Evolutionary conservation across 2,888 invertebrate genomes (phyloP), one percentile per base, ranked within the genome.

Genomic region (Drosophila phalerata): DNA sequence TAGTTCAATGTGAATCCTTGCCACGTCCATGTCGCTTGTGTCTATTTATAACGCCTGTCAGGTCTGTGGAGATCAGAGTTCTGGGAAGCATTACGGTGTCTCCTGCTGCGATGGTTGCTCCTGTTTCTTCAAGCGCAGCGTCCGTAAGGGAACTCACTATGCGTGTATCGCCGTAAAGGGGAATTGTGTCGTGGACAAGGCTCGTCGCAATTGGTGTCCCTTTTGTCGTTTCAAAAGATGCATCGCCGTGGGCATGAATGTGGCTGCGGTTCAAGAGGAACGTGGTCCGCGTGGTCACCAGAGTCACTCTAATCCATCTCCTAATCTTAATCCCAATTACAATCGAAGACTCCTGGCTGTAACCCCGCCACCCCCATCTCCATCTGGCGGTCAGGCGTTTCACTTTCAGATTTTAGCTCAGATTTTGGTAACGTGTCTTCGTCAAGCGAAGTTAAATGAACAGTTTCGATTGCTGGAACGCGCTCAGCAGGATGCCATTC

Each of bases 91-190:
- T 90, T 97, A 97, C 87, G 97, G 97, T 0, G 96, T 96, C 13
- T 95, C 94, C 91, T 96, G 96, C 87, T 97, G 97, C 91, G 97
- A 97, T 89, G 97, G 97, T 0, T 97, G 97, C 90, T 96, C 97
- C 55, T 97, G 97, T 86, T 97, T 97, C 92, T 97, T 97, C 93
- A 97, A 97, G 91, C 93, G 97, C 79, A 96, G 96, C 76, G 95
- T 97, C 48, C 93, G 97, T 47, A 95, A 95, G 71, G 95, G 95
- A 45, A 95, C 95, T 53, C 92, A 94, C 19, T 97, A 97, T 90
- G 94, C 95, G 28, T 97, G 97, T 91, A 97, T 97, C 77, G 95
- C 96, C 69, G 96, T 96, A 1, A 95, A 94, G 69, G 96, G 96
- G 13, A 93, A 93, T 66, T 97, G 97, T 89, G 92, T 95, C 0